These are phyloP conservation scores for Megaceryle maxima DNA, from an alignment of 2,113 vertebrate species.

Conservation along the genomic window DNA sequence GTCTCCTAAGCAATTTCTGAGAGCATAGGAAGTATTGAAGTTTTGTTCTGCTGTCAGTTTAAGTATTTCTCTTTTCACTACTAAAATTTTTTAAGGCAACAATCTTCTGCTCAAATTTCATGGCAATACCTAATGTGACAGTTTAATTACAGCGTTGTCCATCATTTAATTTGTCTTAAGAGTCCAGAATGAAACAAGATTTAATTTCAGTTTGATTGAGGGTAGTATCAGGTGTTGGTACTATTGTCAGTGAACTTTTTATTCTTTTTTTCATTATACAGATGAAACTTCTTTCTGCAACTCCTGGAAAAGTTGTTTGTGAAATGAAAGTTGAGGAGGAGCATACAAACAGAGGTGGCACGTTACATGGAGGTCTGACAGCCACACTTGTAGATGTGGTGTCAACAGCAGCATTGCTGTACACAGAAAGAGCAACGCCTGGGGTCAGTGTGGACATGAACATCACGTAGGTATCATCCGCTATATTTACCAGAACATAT, in stretches of 20 bases:
- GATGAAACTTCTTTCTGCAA: constrained; percentile 85
- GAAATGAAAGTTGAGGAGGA: constrained; percentile 90
- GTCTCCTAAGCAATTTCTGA: background rate
- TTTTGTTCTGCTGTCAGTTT: background rate
- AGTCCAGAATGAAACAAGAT: background rate
- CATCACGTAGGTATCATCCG: constrained; percentile 84
- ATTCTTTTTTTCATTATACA: constrained; percentile 28
- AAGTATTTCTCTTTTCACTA: background rate
- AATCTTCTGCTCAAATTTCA: background rate
- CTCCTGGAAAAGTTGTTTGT: constrained; percentile 88
- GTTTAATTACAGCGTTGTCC: background rate
- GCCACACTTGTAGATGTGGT: constrained; percentile 89
- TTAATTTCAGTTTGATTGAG: background rate
- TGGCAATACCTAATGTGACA: background rate
- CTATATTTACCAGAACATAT: background rate
- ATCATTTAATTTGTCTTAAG: background rate
- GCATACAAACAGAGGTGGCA: constrained; percentile 86
- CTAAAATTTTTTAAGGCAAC: background rate
- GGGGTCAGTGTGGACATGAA: constrained; percentile 98
- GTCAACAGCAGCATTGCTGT: constrained; percentile 86
- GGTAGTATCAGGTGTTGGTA: background rate
- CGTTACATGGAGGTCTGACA: constrained; percentile 90
- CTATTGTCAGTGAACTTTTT: background rate
- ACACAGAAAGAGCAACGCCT: constrained; percentile 80
- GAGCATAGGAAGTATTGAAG: background rate